Percentiles rank a stretch among this genome's conserved stretches.
phyloP scores from a whole-genome alignment of 2,888 invertebrate genomes.

The Melanchra persicariae region DNA sequence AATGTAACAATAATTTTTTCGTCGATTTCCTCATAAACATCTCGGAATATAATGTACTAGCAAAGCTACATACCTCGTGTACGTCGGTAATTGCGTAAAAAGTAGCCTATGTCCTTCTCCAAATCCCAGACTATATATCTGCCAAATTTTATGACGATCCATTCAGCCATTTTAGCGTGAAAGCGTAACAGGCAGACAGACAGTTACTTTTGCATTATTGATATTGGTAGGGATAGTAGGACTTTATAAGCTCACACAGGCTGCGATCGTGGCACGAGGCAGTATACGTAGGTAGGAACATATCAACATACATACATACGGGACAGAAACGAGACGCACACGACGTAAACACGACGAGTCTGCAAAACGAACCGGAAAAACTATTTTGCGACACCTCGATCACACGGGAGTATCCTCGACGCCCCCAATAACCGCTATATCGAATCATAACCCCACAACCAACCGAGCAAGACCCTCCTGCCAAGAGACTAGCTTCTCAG shows the following conservation, averaged over 20 bases:
- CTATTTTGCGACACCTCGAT: slow-evolving; percentile 84
- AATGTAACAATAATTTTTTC: slow-evolving; percentile 30
- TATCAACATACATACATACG: background rate
- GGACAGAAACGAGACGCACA: slow-evolving; percentile 31
- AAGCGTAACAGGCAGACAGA: too few relatives aligned
- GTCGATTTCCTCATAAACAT: slow-evolving; percentile 28
- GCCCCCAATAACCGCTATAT: slow-evolving; percentile 85
- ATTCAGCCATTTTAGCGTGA: too few relatives aligned
- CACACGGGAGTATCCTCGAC: slow-evolving; percentile 73
- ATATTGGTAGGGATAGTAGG: too few relatives aligned
- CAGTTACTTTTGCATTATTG: too few relatives aligned
- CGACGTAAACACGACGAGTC: slow-evolving; percentile 69
- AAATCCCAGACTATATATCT: too few relatives aligned
- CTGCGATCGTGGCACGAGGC: background rate
- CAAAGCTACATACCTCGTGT: too few relatives aligned
- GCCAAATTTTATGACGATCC: too few relatives aligned
- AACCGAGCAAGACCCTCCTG: slow-evolving; percentile 49
- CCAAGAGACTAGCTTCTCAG: slow-evolving; percentile 47
- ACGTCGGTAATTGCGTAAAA: too few relatives aligned
- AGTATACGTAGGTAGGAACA: background rate
- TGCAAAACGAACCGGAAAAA: slow-evolving; percentile 80
- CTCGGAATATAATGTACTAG: slow-evolving; percentile 29
- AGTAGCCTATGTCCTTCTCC: too few relatives aligned
- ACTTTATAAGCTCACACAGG: slow-evolving; percentile 12
- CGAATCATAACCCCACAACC: slow-evolving; percentile 76